Base-by-base conservation (phyloP, 2,888 invertebrate genomes). In the Dicyrtoma fusca region DNA sequence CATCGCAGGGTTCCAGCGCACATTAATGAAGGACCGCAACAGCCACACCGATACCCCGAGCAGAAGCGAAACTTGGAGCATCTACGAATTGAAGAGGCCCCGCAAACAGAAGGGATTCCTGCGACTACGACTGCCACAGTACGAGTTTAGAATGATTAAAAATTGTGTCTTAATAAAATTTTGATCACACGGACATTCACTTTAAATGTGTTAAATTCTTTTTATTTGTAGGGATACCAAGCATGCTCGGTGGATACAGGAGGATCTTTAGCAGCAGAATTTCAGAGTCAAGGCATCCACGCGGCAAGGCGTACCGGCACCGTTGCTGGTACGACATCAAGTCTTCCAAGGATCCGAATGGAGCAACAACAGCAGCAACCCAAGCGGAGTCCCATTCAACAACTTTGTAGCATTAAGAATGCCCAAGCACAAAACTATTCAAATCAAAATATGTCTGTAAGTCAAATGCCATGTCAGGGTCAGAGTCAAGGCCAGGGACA, bases 1-100 rank as follows among this genome's bases (percentile, higher is more conserved):
- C 61, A 11, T 5, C 14, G 61, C 34, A 61, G 11, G 42, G 61
- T 61, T 19, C n/a, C 61, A 61, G 19, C 14, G 34, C 42, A 42
- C 3, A n/a, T 42, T 42, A n/a, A n/a, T n/a, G n/a, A n/a, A n/a
- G n/a, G n/a, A n/a, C n/a, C 4, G 34, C 8, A 8, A 34, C 34
- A 34, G 34, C 8, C 34, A 34, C 4, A 3, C 34, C 3, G 61
- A 42, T 42, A 4, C 11, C n/a, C 14, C 3, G 61, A 61, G 61
- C 42, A 34, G 42, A 61, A 61, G 17, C 42, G 59, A 11, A 14
- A n/a, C 42, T 1, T 42, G 17, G 61, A 61, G 14, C 61, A 42
- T 19, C 6, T 25, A 17, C 13, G 44, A 17, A 13, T 11, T 10
- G 61, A 61, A 61, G 61, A 61, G 8, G 42, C 5, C 11, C n/a